Conservation (phyloP, 2,888 invertebrate genomes). For the Molorchus minor region DNA sequence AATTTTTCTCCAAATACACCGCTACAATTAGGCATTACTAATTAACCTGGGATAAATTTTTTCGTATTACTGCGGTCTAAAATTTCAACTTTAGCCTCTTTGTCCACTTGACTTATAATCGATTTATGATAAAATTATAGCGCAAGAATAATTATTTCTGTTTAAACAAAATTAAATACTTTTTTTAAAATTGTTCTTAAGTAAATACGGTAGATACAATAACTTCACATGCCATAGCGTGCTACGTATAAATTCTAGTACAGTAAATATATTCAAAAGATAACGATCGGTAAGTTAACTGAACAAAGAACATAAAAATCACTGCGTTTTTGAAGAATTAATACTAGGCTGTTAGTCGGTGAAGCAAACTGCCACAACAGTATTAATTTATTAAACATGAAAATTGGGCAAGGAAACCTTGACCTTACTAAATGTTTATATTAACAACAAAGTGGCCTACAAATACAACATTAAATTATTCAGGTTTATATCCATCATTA, state of each 20-base stretch:
- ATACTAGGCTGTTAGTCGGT: neutral
- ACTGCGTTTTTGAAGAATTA: neutral
- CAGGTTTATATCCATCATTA: too few relatives aligned
- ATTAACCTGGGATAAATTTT: too few relatives aligned
- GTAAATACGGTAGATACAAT: conserved; percentile 4
- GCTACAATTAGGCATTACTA: too few relatives aligned
- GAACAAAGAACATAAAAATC: conserved; percentile 22
- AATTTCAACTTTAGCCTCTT: too few relatives aligned
- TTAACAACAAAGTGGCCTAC: too few relatives aligned
- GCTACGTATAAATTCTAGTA: conserved; percentile 11
- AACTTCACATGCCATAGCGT: conserved; percentile 17
- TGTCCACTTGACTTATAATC: too few relatives aligned
- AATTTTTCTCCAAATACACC: too few relatives aligned
- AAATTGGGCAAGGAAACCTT: too few relatives aligned
- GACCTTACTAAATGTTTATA: too few relatives aligned
- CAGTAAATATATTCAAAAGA: conserved; percentile 21
- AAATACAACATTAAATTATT: too few relatives aligned
- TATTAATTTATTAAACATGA: neutral
- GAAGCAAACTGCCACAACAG: neutral
- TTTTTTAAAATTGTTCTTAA: conserved; percentile 5
- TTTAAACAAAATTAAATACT: conserved; percentile 2
- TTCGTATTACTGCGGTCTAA: too few relatives aligned
- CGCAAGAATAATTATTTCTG: conserved; percentile 11
- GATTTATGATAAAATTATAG: conserved; percentile 1
- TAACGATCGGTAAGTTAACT: conserved; percentile 14